Percentiles rank a stretch among this genome's conserved stretches.
These are phyloP conservation scores for Antechinus flavipes DNA, from an alignment of 2,113 vertebrate genomes.

Conservation along the genomic window DNA sequence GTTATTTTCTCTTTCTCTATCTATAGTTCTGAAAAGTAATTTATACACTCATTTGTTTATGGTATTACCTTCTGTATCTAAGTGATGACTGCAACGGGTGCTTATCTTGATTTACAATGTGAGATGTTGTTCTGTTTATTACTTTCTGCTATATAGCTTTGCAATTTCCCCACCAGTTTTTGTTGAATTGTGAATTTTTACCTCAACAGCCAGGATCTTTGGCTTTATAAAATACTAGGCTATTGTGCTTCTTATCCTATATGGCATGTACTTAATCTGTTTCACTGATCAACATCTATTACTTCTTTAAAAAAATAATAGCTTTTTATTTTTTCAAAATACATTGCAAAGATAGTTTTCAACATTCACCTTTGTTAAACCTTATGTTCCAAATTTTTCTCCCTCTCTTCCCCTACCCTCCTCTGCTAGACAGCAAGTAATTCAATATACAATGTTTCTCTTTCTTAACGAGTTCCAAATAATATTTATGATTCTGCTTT, in stretches of 20 bases:
- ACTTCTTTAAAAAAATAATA: no score
- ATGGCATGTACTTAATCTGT: neutral
- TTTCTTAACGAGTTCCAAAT: neutral
- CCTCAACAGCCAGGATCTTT: neutral
- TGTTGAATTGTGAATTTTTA: neutral
- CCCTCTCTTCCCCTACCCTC: no score
- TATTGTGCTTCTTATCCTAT: neutral
- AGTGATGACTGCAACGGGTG: neutral
- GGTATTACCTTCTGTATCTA: neutral
- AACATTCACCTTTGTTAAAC: no score
- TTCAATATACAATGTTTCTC: neutral
- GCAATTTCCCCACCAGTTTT: neutral
- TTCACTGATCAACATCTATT: neutral
- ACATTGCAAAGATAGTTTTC: no score
- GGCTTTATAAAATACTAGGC: neutral
- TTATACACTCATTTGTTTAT: neutral
- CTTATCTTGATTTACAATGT: neutral
- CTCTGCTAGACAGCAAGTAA: no score
- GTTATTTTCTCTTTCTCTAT: neutral
- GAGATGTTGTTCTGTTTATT: neutral
- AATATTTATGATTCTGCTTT: neutral
- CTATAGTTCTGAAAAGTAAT: neutral
- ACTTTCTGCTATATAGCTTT: neutral
- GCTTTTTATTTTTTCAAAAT: no score
- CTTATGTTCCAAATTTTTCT: no score